These are phyloP conservation scores for Hylyphantes graminicola DNA, from an alignment of 1,140 invertebrate species.

Conservation along the genomic window DNA sequence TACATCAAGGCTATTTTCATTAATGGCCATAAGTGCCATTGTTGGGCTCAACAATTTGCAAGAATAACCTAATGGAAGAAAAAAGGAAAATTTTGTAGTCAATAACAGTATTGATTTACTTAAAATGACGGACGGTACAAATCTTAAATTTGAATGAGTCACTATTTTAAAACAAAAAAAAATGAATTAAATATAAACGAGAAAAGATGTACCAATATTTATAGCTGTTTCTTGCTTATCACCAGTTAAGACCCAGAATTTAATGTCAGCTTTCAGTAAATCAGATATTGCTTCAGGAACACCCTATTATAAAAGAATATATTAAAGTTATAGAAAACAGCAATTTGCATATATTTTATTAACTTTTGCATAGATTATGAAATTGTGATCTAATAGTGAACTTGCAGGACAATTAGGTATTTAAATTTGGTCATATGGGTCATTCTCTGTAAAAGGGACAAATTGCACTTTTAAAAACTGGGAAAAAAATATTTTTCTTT, in stretches of 20 bases:
- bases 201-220: conserved; percentile 80
- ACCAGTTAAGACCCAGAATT: conserved; percentile 96
- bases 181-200: not conserved
- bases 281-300: conserved; percentile 93
- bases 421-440: too few species aligned
- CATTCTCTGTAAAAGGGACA: too few species aligned
- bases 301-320: conserved; percentile 63
- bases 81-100: not conserved
- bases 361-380: not conserved
- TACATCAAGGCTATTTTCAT: conserved; percentile 92
- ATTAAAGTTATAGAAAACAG: not conserved
- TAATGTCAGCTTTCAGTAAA: conserved; percentile 88
- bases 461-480: too few species aligned
- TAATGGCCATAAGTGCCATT: conserved; percentile 91
- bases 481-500: too few species aligned
- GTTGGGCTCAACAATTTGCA: conserved; percentile 85
- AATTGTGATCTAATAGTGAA: not conserved
- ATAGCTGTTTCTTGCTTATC: conserved; percentile 99
- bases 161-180: not conserved
- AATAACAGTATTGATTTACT: not conserved
- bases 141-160: not conserved
- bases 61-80: conserved; percentile 79
- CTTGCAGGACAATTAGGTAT: too few species aligned
- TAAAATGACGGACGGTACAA: too few species aligned
- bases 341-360: not conserved